These are phyloP conservation scores for Achlya flavicornis DNA, from an alignment of 2,888 invertebrate species.

Conservation along the genomic window DNA sequence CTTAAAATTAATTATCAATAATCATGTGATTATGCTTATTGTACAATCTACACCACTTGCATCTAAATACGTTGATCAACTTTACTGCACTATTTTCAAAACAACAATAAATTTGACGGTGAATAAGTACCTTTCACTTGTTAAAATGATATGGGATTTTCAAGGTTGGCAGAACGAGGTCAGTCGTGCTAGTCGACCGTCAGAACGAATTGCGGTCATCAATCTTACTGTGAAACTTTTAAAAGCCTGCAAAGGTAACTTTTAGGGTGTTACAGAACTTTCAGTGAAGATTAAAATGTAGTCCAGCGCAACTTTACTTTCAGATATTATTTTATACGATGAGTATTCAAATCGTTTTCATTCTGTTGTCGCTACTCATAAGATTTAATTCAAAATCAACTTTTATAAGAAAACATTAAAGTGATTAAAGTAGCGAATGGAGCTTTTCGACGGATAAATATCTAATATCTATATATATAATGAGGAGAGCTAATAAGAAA, in stretches of 20 bases:
- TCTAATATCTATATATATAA: too few relatives aligned
- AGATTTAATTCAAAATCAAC: too few relatives aligned
- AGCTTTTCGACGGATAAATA: too few relatives aligned
- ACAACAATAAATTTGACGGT: neutral
- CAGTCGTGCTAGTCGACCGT: conserved; percentile 39
- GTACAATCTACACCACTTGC: too few relatives aligned
- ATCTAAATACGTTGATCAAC: too few relatives aligned
- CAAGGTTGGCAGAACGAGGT: conserved; percentile 42
- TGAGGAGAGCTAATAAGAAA: too few relatives aligned
- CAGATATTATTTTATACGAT: conserved; percentile 1
- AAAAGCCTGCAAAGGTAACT: conserved; percentile 37
- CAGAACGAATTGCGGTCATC: conserved; percentile 45
- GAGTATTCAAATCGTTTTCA: neutral
- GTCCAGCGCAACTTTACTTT: conserved; percentile 8
- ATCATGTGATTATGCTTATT: too few relatives aligned
- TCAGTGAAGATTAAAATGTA: conserved; percentile 12
- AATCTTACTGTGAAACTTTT: conserved; percentile 47
- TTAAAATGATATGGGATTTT: conserved; percentile 34
- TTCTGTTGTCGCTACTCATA: neutral
- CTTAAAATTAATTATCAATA: too few relatives aligned
- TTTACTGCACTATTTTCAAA: neutral
- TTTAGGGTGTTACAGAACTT: conserved; percentile 14
- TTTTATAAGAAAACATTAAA: too few relatives aligned
- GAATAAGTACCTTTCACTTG: conserved; percentile 21
- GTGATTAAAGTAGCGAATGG: too few relatives aligned